These are phyloP conservation scores for Ips typographus DNA, from an alignment of 1,140 invertebrate genomes.

Conservation along the genomic window DNA sequence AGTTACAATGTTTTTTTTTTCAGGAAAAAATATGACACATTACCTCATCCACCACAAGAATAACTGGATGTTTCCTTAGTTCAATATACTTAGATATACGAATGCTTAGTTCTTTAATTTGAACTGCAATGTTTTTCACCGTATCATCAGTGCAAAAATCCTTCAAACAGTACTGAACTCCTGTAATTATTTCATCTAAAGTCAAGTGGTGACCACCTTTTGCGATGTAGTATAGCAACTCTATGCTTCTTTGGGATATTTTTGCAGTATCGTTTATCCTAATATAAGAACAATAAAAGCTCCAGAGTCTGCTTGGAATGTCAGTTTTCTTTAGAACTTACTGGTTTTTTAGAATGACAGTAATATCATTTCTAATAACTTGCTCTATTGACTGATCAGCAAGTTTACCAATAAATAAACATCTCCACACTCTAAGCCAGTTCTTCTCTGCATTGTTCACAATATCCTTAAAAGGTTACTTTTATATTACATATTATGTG, in stretches of 20 bases:
- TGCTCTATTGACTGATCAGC: slow-evolving; percentile 31
- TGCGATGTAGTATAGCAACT: slow-evolving; percentile 14
- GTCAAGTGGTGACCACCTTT: slow-evolving; percentile 18
- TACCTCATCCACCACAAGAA: slow-evolving; percentile 69
- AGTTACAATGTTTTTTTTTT: too few relatives aligned
- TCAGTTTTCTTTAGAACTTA: slow-evolving; percentile 17
- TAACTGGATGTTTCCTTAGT: slow-evolving; percentile 54
- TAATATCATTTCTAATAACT: slow-evolving; percentile 31
- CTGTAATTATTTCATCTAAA: slow-evolving; percentile 11
- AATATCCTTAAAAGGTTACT: slow-evolving; percentile 36
- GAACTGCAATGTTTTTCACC: slow-evolving; percentile 18
- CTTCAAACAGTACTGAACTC: slow-evolving; percentile 38
- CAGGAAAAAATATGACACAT: slow-evolving; percentile 27
- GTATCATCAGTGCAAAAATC: slow-evolving; percentile 27
- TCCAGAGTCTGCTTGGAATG: too few relatives aligned
- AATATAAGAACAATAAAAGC: too few relatives aligned
- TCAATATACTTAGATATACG: too few relatives aligned
- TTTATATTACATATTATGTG: too few relatives aligned
- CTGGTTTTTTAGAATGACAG: slow-evolving; percentile 34
- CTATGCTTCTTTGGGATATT: background rate
- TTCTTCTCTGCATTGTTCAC: slow-evolving; percentile 41
- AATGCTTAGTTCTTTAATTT: slow-evolving; percentile 13
- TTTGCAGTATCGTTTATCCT: too few relatives aligned
- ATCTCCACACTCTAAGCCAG: slow-evolving; percentile 46
- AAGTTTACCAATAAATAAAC: slow-evolving; percentile 46